Percentiles rank a stretch among this genome's conserved stretches.
Evolutionary conservation across 1,140 invertebrate species (phyloP).

Genomic region (Diabrotica undecimpunctata): DNA sequence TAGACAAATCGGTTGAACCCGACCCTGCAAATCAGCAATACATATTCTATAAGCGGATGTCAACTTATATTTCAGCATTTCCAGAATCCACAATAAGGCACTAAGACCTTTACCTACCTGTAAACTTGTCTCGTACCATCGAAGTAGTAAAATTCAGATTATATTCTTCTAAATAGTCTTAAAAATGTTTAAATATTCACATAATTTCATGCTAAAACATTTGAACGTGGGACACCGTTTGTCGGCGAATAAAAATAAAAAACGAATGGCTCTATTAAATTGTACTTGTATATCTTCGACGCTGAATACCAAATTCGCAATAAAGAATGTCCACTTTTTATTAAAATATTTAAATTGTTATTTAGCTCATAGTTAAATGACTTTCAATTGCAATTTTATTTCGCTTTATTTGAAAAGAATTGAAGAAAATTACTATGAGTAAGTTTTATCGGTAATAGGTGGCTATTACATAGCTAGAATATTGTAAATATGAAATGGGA

Average conservation of each 20-base stretch:
- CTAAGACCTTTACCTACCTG: constrained; percentile 16
- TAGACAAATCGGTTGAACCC: too few relatives aligned
- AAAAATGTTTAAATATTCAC: constrained; percentile 34
- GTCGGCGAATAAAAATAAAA: constrained; percentile 39
- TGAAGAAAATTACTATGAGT: too few relatives aligned
- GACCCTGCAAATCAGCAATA: too few relatives aligned
- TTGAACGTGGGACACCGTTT: constrained; percentile 28
- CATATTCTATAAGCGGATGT: background rate
- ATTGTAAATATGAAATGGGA: too few relatives aligned
- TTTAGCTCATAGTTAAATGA: too few relatives aligned
- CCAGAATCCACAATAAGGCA: constrained; percentile 7
- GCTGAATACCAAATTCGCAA: too few relatives aligned
- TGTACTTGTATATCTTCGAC: constrained; percentile 23
- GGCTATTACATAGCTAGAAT: too few relatives aligned
- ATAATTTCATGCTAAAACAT: constrained; percentile 35
- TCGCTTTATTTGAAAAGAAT: too few relatives aligned
- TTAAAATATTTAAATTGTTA: too few relatives aligned
- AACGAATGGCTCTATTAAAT: constrained; percentile 42
- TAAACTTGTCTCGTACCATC: constrained; percentile 12
- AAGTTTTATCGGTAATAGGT: too few relatives aligned
- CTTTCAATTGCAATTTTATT: too few relatives aligned
- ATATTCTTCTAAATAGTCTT: constrained; percentile 27
- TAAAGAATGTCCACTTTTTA: too few relatives aligned
- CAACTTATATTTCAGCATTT: constrained; percentile 14
- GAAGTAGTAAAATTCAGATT: constrained; percentile 33